Percentiles rank a stretch among this genome's conserved stretches.
Conservation (phyloP, 2,888 invertebrate genomes). For the Cephus spinipes region DNA sequence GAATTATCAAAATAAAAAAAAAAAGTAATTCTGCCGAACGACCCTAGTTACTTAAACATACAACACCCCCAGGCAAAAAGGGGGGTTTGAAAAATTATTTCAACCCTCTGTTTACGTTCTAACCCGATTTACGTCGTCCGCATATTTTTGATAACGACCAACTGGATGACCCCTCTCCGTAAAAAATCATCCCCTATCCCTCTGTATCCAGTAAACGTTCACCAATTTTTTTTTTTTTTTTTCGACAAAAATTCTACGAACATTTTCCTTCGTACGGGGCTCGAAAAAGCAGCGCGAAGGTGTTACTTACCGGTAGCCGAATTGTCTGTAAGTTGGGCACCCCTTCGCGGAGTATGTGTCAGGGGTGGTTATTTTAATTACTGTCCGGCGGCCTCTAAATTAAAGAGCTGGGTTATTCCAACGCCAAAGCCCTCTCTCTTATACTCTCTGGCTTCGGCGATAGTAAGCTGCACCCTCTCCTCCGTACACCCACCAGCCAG, state of each 20-base stretch:
- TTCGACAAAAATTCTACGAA: not conserved
- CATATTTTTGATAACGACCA: no score
- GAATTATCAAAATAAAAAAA: not conserved
- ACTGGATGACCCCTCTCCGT: no score
- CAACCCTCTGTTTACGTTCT: not conserved
- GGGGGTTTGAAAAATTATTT: not conserved
- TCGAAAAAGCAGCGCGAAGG: not conserved
- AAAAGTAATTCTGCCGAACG: not conserved
- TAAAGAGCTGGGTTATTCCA: conserved; percentile 64
- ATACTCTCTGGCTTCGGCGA: conserved; percentile 45
- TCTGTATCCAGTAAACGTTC: no score
- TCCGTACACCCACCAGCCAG: conserved; percentile 33
- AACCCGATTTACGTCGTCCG: no score
- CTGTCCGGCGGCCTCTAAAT: conserved; percentile 65
- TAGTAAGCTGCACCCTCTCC: not conserved
- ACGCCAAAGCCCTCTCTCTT: conserved; percentile 49
- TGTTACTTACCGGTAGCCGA: not conserved
- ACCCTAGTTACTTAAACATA: not conserved
- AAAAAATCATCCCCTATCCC: no score
- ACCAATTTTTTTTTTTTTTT: not conserved
- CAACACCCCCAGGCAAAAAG: not conserved
- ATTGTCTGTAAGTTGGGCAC: conserved; percentile 47
- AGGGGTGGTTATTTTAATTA: conserved; percentile 66
- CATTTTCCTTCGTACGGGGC: not conserved
- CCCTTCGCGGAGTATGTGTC: conserved; percentile 58